A percentile compares a stretch with the other conserved stretches of the same genome.
Evolutionary conservation across 2,888 invertebrate species (phyloP).

Genomic region (Brachyopa scutellaris): DNA sequence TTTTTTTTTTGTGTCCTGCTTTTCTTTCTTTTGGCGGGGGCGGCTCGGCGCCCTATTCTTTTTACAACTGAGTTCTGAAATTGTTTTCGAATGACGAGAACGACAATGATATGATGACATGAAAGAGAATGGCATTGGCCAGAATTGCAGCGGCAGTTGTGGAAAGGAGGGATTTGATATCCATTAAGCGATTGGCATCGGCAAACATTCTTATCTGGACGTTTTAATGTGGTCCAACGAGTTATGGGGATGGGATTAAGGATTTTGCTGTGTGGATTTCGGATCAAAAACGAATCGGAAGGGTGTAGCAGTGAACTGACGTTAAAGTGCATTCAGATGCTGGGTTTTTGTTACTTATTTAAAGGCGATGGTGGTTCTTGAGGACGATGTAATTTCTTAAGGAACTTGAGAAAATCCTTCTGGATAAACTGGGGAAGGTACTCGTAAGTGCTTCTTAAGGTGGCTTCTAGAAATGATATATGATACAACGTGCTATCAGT

Average conservation of each 20-base stretch:
- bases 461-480: too few species aligned
- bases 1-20: constrained; percentile 9
- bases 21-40: too few species aligned
- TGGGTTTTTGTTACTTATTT: constrained; percentile 1
- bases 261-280: constrained; percentile 43
- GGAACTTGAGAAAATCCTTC: neutral
- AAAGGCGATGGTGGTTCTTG: constrained; percentile 16
- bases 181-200: constrained; percentile 72
- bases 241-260: constrained; percentile 60
- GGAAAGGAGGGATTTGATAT: constrained; percentile 59
- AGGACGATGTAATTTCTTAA: neutral
- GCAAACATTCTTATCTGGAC: constrained; percentile 69
- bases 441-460: too few species aligned
- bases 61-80: constrained; percentile 54
- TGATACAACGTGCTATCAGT: too few species aligned
- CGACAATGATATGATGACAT: constrained; percentile 65
- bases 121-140: constrained; percentile 47
- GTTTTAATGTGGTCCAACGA: constrained; percentile 69
- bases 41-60: too few species aligned
- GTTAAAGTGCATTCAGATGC: constrained; percentile 42
- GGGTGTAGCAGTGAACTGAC: constrained; percentile 37
- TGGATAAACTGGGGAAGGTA: too few species aligned
- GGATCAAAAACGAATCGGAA: constrained; percentile 44
- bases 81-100: constrained; percentile 69
- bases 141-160: constrained; percentile 13